phyloP scores from a whole-genome alignment of 2,797 vertebrate species.

The Lepus oiostolus region DNA sequence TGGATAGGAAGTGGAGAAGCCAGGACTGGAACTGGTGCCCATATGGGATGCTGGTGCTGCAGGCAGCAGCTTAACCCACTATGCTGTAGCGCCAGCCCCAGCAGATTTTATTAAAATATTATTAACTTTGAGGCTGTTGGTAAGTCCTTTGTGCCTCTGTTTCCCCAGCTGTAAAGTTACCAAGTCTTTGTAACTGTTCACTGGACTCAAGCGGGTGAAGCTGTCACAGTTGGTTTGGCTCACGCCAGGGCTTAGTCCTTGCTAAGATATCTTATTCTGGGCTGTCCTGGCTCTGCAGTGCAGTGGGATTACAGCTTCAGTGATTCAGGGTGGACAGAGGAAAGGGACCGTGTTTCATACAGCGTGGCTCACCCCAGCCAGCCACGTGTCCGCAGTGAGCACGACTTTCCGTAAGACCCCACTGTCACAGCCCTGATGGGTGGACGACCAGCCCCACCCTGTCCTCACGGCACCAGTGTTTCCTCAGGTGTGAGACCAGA shows the following conservation, averaged over 20 bases:
- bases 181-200: background rate
- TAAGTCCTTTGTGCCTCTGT: background rate
- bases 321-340: background rate
- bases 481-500: background rate
- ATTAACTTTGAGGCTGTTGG: background rate
- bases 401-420: slow-evolving; percentile 2
- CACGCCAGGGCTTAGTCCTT: background rate
- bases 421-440: background rate
- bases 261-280: background rate
- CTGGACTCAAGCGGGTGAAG: background rate
- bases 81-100: too few species aligned
- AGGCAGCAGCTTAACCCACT: too few species aligned
- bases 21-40: too few species aligned
- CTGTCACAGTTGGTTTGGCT: background rate
- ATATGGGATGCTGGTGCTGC: too few species aligned
- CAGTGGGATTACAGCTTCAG: background rate
- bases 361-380: background rate
- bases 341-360: background rate
- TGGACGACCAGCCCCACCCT: background rate
- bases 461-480: background rate
- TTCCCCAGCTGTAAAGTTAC: background rate
- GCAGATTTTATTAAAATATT: slow-evolving; percentile 27
- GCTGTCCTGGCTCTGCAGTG: background rate
- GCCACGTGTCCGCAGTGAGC: background rate
- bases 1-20: too few species aligned